phyloP scores from a whole-genome alignment of 92 coral and sea anemone genomes.

The Blastomussa wellsi region DNA sequence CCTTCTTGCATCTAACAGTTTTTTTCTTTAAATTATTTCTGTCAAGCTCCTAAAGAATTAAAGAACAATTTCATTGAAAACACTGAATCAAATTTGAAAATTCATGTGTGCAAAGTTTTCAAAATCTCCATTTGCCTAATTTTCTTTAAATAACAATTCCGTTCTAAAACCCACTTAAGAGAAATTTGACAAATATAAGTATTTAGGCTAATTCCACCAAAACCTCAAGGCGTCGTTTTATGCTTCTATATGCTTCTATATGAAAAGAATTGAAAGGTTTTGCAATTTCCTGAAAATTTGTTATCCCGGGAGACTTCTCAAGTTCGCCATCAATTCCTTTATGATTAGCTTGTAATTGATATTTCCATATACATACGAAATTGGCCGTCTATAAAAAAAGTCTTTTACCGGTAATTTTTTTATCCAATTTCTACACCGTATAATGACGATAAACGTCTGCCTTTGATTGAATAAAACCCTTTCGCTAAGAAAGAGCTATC shows the following conservation, averaged over 20 bases:
- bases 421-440: slow-evolving; percentile 24
- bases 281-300: slow-evolving; percentile 10
- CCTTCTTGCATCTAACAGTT: not conserved
- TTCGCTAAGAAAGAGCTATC: not conserved
- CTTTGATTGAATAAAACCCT: slow-evolving; percentile 21
- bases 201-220: not conserved
- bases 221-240: not conserved
- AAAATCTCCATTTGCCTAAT: not conserved
- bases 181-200: not conserved
- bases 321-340: not conserved
- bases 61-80: not conserved
- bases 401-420: slow-evolving; percentile 17
- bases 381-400: slow-evolving; percentile 30
- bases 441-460: slow-evolving; percentile 19
- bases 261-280: not conserved
- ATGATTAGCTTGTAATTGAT: slow-evolving; percentile 11
- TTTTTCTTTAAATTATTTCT: not conserved
- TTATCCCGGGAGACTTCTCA: not conserved
- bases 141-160: not conserved
- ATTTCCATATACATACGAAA: slow-evolving; percentile 36
- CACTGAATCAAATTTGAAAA: not conserved
- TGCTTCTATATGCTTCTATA: not conserved
- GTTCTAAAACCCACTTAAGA: not conserved
- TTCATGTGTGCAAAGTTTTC: not conserved
- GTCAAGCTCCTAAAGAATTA: not conserved